Base-by-base conservation (phyloP, 1,140 invertebrate species). In the Drosophila azteca region DNA sequence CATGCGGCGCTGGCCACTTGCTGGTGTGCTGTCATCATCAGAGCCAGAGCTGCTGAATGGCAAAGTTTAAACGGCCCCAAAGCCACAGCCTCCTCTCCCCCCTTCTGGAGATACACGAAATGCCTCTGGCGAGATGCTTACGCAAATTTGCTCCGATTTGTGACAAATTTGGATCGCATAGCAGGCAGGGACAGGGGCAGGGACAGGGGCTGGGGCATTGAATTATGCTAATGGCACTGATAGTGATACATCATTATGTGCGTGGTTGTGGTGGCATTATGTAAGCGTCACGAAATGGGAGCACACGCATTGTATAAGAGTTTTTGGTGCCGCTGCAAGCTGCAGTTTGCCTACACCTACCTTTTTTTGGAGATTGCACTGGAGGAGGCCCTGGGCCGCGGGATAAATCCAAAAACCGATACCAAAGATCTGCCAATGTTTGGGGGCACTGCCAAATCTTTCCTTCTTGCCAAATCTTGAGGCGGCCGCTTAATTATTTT, bases 201-300 rank as follows among this genome's bases (percentile, higher is more conserved):
- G 26, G 48, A 8, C 24, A 44, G 66, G 67, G 73, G 48, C 73
- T 59, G 54, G 26, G 49, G 71, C 62, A 75, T 75, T 75, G 71
- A 75, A 73, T 85, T 85, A 84, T 83, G 79, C 82, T 83, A 83
- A 83, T 79, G 60, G 43, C 54, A 17, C 41, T 65, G 63, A 52
- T 63, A 69, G 65, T 74, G 75, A 81, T 82, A 77, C 67, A 81
- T 81, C 74, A 81, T 81, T 82, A 82, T 72, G 79, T 69, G 66
- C 78, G 73, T 77, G 58, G 66, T 48, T 13, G 55, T n/a, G 24
- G 45, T 54, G 58, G 76, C 74, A 75, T 77, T 70, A 77, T 69
- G 43, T 51, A 69, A 62, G 73, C 44, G 24, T 17, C 22, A 31
- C 26, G 39, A 76, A 77, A 70, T 54, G 58, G 74, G 73, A 77